Evolutionary conservation across 92 coral and sea anemone species (phyloP), one percentile per base, ranked within the genome.

Genomic region (Zoanthus sansibaricus): DNA sequence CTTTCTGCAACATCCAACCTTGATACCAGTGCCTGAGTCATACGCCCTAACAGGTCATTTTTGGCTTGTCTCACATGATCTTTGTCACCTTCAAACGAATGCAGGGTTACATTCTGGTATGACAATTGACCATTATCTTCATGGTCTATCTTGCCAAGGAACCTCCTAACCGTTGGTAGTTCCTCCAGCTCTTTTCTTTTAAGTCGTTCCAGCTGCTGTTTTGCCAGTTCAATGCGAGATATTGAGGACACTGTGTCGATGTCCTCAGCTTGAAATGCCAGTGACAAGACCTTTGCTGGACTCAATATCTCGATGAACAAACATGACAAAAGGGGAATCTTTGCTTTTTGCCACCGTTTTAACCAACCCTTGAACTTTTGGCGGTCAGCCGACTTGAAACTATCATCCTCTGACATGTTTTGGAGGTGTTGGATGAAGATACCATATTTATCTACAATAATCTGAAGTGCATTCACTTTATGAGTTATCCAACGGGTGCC

Each of bases 401-500:
- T 80, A 67, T 76, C 75, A 56, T 93, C 95, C 37, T 87, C 95
- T 13, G 84, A 21, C 88, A 92, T 87, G 80, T 79, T 86, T 83
- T 90, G 86, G 18, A 93, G 90, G 49, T 93, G 95, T 87, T 88
- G 93, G n/a, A 82, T 14, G 72, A 90, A 93, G 10, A 91, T 71
- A 56, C 93, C 95, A 73, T 44, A 90, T 76, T 93, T 93, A 74
- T 93, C 95, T 37, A 80, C 74, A 25, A 93, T 31, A 74, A 80
- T 88, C 86, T 90, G 92, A 86, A 93, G 44, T 2, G 93, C 95
- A 72, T 54, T 90, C 20, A 93, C 49, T 77, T 90, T 93, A 87
- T 93, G 95, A 20, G 93, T 71, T 79, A 93, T 93, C 95, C 95
- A 91, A 90, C 95, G 89, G 54, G 95, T 92, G 5, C 95, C 93